These are phyloP conservation scores for Jaculus jaculus DNA, from an alignment of 2,113 vertebrate species.

Conservation along the genomic window DNA sequence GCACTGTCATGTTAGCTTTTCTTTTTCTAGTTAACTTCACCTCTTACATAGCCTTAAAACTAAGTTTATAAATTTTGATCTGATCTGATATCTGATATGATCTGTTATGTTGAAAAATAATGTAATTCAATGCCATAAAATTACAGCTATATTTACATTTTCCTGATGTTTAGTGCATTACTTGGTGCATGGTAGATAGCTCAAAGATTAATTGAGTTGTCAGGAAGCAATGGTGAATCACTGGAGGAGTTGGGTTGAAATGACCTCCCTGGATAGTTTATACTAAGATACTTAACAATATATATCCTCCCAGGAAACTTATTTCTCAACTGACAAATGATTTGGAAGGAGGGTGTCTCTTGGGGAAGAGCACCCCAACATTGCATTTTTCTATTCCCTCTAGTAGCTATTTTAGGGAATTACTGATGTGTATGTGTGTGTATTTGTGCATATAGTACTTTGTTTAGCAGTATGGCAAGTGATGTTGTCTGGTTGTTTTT, in stretches of 20 bases:
- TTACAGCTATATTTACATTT: not conserved
- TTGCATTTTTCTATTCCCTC: not conserved
- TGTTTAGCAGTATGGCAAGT: not conserved
- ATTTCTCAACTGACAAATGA: conserved; percentile 23
- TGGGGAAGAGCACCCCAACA: not conserved
- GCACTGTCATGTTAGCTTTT: not conserved
- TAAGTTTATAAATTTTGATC: conserved; percentile 1
- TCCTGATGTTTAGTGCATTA: not conserved
- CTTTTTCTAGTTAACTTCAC: not conserved
- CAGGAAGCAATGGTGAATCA: not conserved
- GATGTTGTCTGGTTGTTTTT: not conserved
- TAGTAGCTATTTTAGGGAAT: conserved; percentile 15
- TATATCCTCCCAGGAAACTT: not conserved
- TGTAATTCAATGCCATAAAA: not conserved
- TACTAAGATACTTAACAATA: conserved; percentile 29
- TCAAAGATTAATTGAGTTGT: not conserved
- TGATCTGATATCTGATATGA: too few relatives aligned
- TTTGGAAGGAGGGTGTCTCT: not conserved
- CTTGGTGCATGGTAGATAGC: not conserved
- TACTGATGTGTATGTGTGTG: not conserved
- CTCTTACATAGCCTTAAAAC: not conserved
- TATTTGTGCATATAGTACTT: not conserved
- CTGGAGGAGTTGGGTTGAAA: not conserved
- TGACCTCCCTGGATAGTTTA: conserved; percentile 14
- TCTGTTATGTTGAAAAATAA: not conserved